A percentile compares a stretch with the other conserved stretches of the same genome.
Conservation (phyloP, 2,113 vertebrate species). For the Eonycteris spelaea region DNA sequence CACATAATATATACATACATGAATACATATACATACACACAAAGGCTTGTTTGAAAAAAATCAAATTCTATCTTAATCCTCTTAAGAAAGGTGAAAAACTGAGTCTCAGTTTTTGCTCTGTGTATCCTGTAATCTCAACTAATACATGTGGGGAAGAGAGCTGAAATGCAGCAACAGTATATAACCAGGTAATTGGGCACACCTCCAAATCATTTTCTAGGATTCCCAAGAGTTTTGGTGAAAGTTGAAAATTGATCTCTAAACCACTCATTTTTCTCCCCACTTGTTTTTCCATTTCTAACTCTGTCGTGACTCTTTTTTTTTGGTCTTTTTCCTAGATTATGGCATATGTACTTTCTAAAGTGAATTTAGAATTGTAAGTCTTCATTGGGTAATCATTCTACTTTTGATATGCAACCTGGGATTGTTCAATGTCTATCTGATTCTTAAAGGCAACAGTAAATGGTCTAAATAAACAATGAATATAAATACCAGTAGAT, state of each 20-base stretch:
- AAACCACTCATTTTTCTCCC: not conserved
- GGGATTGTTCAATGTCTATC: not conserved
- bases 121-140: constrained; percentile 19
- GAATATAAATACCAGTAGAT: not conserved
- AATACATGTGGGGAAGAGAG: not conserved
- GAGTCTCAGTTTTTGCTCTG: not conserved
- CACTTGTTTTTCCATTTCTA: constrained; percentile 32
- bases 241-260: constrained; percentile 52
- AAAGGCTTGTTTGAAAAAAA: not conserved
- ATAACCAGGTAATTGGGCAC: constrained; percentile 17
- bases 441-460: constrained; percentile 18
- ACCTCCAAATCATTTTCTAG: constrained; percentile 12
- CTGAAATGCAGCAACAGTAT: not conserved
- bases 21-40: not conserved
- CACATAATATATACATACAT: not conserved
- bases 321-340: not conserved
- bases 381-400: not conserved
- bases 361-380: not conserved
- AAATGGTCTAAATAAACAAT: not conserved
- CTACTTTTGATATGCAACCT: not conserved
- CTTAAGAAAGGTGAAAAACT: not conserved
- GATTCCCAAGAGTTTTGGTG: constrained; percentile 12
- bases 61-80: not conserved
- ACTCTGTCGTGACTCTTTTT: not conserved
- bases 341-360: not conserved